Base-by-base conservation (phyloP, 2,113 vertebrate genomes). In the Alces alces region DNA sequence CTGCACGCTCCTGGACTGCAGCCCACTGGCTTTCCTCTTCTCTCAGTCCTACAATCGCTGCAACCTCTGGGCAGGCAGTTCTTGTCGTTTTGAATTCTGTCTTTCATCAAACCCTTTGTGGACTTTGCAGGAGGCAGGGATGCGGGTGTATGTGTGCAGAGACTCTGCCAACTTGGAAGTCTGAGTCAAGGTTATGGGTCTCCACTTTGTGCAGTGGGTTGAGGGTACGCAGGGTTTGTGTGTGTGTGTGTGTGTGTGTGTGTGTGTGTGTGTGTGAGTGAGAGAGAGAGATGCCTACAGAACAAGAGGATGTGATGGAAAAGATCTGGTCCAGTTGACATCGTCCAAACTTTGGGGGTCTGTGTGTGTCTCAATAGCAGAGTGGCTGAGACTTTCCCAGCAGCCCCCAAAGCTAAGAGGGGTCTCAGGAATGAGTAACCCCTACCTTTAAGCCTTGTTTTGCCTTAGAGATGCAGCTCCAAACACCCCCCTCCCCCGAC, bases 101-200 rank as follows among this genome's bases (percentile, higher is more conserved):
- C 80, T 98, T 92, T 96, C 96, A 96, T 83, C 93, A n/a, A 0
- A 96, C 80, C n/a, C 89, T 6, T 25, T 95, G 91, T 55, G 33
- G 86, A 86, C 52, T 89, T 86, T 7, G 89, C 85, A 55, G 55
- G 58, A 64, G 10, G 57, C 36, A 83, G 58, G 47, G 57, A 45
- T 54, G 5, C 6, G 64, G 54, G 79, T 13, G 30, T 61, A 13
- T 91, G 70, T 95, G 61, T 55, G 27, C 43, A 64, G 55, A 70
- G 84, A 92, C n/a, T 19, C 52, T 89, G 78, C 58, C 58, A 93
- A 93, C 52, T 85, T 17, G 15, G 85, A 3, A 3, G 88, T 96
- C 64, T 92, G 97, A 96, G 97, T 97, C 98, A 98, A 98, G 97
- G 92, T 97, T 96, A 98, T 33, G 89, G 78, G 93, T 94, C 94